These are phyloP conservation scores for Willowsia nigromaculata DNA, from an alignment of 2,888 invertebrate species.

Conservation along the genomic window DNA sequence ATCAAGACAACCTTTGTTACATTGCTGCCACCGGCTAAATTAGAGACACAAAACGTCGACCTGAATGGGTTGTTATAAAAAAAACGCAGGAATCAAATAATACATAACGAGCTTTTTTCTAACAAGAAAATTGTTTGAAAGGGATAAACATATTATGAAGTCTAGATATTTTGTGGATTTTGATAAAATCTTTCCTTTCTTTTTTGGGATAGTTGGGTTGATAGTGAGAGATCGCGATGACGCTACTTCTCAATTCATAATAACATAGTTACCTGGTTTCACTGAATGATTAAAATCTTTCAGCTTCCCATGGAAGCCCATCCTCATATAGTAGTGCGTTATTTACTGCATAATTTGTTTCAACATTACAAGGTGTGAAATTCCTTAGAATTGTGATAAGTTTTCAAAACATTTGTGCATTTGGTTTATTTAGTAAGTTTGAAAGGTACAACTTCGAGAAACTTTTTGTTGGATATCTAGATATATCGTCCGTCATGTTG, in stretches of 20 bases:
- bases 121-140: constrained; percentile 37
- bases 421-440: no score
- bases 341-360: constrained; percentile 33
- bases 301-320: neutral
- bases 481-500: neutral
- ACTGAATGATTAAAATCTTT: constrained; percentile 60
- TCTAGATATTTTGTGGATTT: constrained; percentile 60
- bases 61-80: no score
- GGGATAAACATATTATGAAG: neutral
- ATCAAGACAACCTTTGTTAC: no score
- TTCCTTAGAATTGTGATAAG: constrained; percentile 24
- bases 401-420: neutral
- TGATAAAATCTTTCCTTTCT: constrained; percentile 64
- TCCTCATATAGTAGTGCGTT: neutral
- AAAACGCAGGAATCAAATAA: no score
- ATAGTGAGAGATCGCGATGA: constrained; percentile 1
- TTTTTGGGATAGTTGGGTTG: constrained; percentile 23
- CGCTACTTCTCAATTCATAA: constrained; percentile 4
- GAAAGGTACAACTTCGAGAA: neutral
- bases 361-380: constrained; percentile 59
- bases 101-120: neutral
- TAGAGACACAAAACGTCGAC: no score
- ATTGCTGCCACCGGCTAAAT: no score
- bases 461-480: neutral
- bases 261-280: constrained; percentile 41